Conservation (phyloP, 2,797 vertebrate species). For the Chelidonichthys spinosus region DNA sequence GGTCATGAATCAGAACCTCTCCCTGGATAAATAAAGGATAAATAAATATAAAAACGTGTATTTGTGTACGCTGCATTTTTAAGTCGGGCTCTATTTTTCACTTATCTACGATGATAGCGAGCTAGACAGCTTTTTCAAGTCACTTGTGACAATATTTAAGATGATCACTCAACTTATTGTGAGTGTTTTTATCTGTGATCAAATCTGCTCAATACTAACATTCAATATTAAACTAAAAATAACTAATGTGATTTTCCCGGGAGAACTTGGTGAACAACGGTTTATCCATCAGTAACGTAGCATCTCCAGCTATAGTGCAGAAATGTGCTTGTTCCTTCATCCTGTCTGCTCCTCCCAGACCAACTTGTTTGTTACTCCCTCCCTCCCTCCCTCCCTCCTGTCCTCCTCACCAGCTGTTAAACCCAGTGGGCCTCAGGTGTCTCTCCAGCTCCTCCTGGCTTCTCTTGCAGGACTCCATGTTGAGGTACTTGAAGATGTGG, state of each 20-base stretch:
- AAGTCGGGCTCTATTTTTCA: too few relatives aligned
- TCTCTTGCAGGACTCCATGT: conserved; percentile 88
- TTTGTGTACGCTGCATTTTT: too few relatives aligned
- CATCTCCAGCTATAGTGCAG: neutral
- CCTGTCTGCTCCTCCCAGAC: neutral
- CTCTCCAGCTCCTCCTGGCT: conserved; percentile 85
- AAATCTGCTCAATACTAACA: too few relatives aligned
- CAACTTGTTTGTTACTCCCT: neutral
- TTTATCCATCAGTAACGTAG: neutral
- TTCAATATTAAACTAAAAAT: neutral
- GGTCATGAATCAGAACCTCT: too few relatives aligned
- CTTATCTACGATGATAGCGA: too few relatives aligned
- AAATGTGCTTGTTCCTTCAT: neutral
- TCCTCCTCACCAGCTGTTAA: conserved; percentile 85
- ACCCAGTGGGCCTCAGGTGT: conserved; percentile 84
- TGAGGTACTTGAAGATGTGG: conserved; percentile 93
- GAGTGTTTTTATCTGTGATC: too few relatives aligned
- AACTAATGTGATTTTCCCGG: neutral
- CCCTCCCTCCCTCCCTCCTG: neutral
- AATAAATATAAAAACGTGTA: too few relatives aligned
- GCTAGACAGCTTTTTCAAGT: too few relatives aligned
- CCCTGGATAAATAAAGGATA: too few relatives aligned
- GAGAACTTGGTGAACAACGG: neutral
- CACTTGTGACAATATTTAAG: too few relatives aligned
- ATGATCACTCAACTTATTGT: too few relatives aligned